Evolutionary conservation across 92 coral and sea anemone genomes (phyloP), one percentile per base, ranked within the genome.

Genomic region (Metridium senile): DNA sequence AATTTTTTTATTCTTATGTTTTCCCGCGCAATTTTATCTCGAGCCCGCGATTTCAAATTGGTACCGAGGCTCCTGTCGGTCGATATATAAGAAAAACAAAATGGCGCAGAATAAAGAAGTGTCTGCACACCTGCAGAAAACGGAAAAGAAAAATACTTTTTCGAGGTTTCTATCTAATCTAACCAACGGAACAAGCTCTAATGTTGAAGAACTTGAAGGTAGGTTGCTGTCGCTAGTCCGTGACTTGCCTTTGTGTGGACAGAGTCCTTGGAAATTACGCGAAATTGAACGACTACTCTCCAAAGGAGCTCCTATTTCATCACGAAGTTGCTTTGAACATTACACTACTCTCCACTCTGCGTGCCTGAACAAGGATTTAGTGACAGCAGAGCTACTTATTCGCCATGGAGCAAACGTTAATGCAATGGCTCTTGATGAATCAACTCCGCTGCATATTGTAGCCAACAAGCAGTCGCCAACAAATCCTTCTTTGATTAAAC

Each of bases 1-100:
- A 39, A 49, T 56, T 73, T n/a, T 73, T 73, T 35, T 35, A 71
- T 34, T 53, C 65, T 54, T 10, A 71, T 7, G 11, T 73, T 73
- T 73, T 73, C 78, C 78, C 78, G 78, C 78, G 67, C 66, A 56
- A 33, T 72, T 71, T 27, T 65, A 71, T 56, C 33, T 72, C 72
- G 89, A 79, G 89, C 89, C 89, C 89, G 89, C 89, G 84, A 61
- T 62, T 18, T 59, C 29, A 1, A 31, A 58, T 63, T 43, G 59
- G 70, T 29, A 63, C 72, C 56, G 52, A 81, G 58, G 49, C 64
- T 75, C 65, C 77, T 74, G 76, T 75, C 88, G 64, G 27, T 11
- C 3, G 23, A 54, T 54, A 39, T 39, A 4, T 39, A 4, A 13
- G 8, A 6, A 39, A 39, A 39, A 59, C 9, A 59, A 59, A 26